These are phyloP conservation scores for Nasonovia ribisnigri DNA, from an alignment of 2,888 invertebrate species.

Conservation along the genomic window DNA sequence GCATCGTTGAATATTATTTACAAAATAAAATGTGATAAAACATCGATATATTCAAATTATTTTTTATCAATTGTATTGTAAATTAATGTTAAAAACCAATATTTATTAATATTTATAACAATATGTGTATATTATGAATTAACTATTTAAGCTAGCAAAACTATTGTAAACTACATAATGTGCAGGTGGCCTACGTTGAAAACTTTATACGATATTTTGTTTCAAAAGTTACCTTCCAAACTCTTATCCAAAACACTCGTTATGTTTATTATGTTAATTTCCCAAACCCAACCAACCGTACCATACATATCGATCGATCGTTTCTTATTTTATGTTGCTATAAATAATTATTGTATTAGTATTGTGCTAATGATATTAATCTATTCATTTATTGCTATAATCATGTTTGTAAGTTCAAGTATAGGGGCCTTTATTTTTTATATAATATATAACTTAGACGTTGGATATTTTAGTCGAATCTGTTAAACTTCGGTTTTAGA, in stretches of 20 bases:
- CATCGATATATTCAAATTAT: slow-evolving; percentile 60
- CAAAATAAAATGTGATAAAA: slow-evolving; percentile 58
- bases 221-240: slow-evolving; percentile 55
- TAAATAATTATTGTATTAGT: slow-evolving; percentile 37
- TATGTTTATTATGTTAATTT: slow-evolving; percentile 55
- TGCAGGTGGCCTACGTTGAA: slow-evolving; percentile 41
- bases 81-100: slow-evolving; percentile 52
- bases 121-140: slow-evolving; percentile 47
- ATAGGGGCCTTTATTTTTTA: slow-evolving; percentile 64
- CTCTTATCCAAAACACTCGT: slow-evolving; percentile 36
- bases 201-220: slow-evolving; percentile 31
- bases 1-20: slow-evolving; percentile 44
- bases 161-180: slow-evolving; percentile 27
- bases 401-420: slow-evolving; percentile 60
- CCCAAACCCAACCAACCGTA: slow-evolving; percentile 39
- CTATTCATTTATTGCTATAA: slow-evolving; percentile 47
- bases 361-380: slow-evolving; percentile 26
- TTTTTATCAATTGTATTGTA: slow-evolving; percentile 57
- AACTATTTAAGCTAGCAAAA: slow-evolving; percentile 43
- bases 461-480: slow-evolving; percentile 63
- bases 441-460: slow-evolving; percentile 61
- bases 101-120: slow-evolving; percentile 43
- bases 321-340: slow-evolving; percentile 54
- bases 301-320: slow-evolving; percentile 61
- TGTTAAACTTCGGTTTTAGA: slow-evolving; percentile 64